phyloP scores from a whole-genome alignment of 1,140 invertebrate genomes.

The Pseudobourletiella spinata region DNA sequence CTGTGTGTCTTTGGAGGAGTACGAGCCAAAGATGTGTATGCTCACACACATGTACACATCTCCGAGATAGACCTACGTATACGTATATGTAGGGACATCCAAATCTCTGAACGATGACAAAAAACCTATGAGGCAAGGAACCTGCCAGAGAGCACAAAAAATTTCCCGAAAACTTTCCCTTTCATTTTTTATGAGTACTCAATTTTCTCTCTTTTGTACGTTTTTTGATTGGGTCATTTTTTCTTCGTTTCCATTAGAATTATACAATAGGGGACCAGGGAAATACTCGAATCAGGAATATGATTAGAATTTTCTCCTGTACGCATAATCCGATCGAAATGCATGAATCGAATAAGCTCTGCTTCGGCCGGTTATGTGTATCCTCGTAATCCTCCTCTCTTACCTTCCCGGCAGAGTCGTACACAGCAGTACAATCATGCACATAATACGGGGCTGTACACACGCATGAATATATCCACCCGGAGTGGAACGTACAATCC shows the following conservation, averaged over 20 bases:
- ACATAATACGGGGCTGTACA: too few relatives aligned
- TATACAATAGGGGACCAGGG: conserved; percentile 23
- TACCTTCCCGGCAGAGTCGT: too few relatives aligned
- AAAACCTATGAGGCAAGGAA: not conserved
- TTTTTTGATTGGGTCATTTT: conserved; percentile 35
- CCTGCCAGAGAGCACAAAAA: not conserved
- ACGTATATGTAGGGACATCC: too few relatives aligned
- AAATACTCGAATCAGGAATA: conserved; percentile 28
- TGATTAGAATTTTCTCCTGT: conserved; percentile 23
- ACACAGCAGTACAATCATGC: too few relatives aligned
- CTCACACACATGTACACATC: too few relatives aligned
- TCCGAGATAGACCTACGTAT: not conserved
- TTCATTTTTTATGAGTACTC: conserved; percentile 32
- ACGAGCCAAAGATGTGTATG: too few relatives aligned
- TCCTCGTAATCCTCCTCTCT: too few relatives aligned
- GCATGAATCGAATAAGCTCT: conserved; percentile 15
- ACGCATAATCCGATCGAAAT: conserved; percentile 27
- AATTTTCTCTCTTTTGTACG: conserved; percentile 34
- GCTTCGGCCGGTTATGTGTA: too few relatives aligned
- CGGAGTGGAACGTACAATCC: too few relatives aligned
- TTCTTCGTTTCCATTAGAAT: conserved; percentile 33
- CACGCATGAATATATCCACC: too few relatives aligned
- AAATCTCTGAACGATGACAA: not conserved
- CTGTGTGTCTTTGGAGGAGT: too few relatives aligned
- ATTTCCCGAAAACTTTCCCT: conserved; percentile 29